phyloP scores from a whole-genome alignment of 2,797 vertebrate genomes.

The Rhabdophis nuchalis region DNA sequence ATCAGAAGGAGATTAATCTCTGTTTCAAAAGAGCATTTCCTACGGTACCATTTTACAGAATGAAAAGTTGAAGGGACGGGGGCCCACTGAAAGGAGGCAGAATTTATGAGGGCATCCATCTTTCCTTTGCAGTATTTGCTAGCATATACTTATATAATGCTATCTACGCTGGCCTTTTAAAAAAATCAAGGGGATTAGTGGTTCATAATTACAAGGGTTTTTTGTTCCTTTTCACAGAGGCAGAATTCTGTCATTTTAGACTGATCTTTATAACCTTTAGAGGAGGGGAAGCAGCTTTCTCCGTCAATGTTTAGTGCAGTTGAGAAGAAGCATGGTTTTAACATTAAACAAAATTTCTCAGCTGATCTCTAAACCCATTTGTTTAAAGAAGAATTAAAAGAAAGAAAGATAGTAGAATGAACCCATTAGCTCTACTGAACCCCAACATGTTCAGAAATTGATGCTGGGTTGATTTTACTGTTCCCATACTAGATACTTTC shows the following conservation, averaged over 20 bases:
- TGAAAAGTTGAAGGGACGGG: background rate
- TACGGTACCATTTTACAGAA: background rate
- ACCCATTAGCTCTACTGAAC: background rate
- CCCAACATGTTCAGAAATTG: background rate
- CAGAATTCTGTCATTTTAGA: background rate
- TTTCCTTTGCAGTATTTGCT: background rate
- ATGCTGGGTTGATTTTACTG: background rate
- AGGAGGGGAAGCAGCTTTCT: background rate
- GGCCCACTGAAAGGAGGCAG: background rate
- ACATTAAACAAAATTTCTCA: background rate
- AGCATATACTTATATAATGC: background rate
- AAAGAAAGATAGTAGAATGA: background rate
- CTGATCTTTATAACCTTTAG: background rate
- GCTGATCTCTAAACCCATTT: background rate
- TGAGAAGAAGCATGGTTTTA: background rate
- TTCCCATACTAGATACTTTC: background rate
- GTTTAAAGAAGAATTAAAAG: background rate
- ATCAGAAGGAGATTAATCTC: background rate
- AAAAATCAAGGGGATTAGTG: background rate
- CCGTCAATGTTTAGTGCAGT: background rate
- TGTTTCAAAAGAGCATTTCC: background rate
- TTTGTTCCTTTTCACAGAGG: background rate
- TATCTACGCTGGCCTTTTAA: background rate
- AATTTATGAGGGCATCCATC: background rate
- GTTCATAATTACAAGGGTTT: background rate